phyloP scores from a whole-genome alignment of 2,888 invertebrate genomes.

The Drosophila kuntzei region DNA sequence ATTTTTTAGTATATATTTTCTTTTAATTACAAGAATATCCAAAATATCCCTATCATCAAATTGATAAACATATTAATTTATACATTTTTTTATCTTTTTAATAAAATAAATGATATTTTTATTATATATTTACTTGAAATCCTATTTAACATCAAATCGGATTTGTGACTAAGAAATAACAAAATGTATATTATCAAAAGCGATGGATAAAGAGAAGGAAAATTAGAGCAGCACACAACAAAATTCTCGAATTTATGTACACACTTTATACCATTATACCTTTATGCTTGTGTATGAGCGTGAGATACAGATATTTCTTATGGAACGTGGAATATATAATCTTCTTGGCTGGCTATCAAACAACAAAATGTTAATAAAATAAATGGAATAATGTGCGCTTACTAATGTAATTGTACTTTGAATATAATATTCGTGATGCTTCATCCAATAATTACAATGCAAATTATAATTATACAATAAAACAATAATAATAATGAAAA shows the following conservation, averaged over 20 bases:
- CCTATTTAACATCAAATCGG: neutral
- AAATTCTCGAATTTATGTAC: neutral
- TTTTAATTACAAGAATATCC: no score
- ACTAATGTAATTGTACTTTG: constrained; percentile 16
- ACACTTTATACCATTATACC: neutral
- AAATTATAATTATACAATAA: neutral
- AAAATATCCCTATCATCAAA: no score
- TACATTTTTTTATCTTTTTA: no score
- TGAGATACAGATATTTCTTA: constrained; percentile 14
- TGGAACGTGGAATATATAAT: constrained; percentile 14
- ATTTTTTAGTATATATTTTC: no score
- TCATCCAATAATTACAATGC: neutral
- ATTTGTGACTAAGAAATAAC: neutral
- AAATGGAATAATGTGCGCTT: neutral
- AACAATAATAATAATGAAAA: no score
- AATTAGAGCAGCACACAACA: constrained; percentile 2
- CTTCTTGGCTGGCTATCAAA: constrained; percentile 9
- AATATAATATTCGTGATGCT: neutral
- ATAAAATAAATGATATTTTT: no score
- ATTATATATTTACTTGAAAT: neutral
- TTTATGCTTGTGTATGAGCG: neutral
- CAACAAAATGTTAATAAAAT: neutral
- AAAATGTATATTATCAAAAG: neutral
- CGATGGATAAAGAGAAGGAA: neutral
- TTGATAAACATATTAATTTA: no score